Conservation (phyloP, 2,113 vertebrate genomes). For the Megaptera novaeangliae region DNA sequence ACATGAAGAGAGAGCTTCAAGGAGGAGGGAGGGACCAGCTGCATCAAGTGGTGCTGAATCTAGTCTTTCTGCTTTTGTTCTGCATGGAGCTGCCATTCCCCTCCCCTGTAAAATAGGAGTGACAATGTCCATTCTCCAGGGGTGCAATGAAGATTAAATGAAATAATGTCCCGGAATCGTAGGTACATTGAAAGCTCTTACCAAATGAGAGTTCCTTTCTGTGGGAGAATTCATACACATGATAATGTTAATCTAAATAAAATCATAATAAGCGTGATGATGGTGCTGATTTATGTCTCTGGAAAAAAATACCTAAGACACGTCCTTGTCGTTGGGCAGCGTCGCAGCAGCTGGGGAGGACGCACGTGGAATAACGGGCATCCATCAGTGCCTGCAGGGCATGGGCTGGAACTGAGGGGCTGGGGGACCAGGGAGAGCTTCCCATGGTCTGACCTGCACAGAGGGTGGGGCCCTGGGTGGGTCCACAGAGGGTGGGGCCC, state of each 20-base stretch:
- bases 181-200: background rate
- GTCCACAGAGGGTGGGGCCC: background rate
- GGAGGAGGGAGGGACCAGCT: no score
- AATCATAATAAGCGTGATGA: background rate
- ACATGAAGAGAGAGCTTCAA: accelerated
- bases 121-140: background rate
- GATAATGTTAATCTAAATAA: background rate
- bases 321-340: background rate
- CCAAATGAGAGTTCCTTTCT: background rate
- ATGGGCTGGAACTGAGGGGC: background rate
- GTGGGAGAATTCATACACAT: background rate
- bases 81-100: background rate
- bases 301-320: background rate
- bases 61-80: background rate
- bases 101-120: background rate
- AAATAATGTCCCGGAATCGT: background rate
- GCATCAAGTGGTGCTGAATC: accelerated
- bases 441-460: background rate
- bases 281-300: background rate
- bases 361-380: accelerated
- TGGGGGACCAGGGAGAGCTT: background rate
- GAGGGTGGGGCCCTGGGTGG: background rate
- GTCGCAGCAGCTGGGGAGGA: background rate
- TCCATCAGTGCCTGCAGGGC: background rate
- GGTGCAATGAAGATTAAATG: background rate